Percentiles rank a stretch among this genome's conserved stretches.
Conservation (phyloP, 2,113 vertebrate genomes). For the Stigmatopora argus region DNA sequence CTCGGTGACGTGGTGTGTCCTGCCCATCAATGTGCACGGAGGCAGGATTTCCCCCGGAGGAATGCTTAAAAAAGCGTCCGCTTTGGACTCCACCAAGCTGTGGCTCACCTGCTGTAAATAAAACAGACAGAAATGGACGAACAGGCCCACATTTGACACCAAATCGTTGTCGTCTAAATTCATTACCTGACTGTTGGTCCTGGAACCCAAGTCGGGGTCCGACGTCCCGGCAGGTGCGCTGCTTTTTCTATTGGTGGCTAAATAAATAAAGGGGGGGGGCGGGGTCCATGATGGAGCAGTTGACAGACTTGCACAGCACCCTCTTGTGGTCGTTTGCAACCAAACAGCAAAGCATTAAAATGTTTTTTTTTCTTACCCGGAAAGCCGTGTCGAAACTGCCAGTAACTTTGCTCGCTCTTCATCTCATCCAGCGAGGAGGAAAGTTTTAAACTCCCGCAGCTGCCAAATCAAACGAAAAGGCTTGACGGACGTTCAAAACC, state of each 20-base stretch:
- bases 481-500: too few species aligned
- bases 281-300: neutral
- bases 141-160: too few species aligned
- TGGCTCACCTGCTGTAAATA: slow-evolving; percentile 13
- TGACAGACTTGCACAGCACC: neutral
- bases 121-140: neutral
- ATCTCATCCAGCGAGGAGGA: slow-evolving; percentile 78
- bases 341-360: neutral
- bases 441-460: slow-evolving; percentile 73
- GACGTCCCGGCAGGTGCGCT: slow-evolving; percentile 77
- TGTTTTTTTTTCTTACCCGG: slow-evolving; percentile 47
- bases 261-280: neutral
- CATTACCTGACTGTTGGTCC: slow-evolving; percentile 73
- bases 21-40: slow-evolving; percentile 81
- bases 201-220: slow-evolving; percentile 75
- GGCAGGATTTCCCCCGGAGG: slow-evolving; percentile 79
- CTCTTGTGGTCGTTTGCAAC: neutral
- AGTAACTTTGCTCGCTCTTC: slow-evolving; percentile 66
- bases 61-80: slow-evolving; percentile 70
- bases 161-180: slow-evolving; percentile 41
- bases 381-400: slow-evolving; percentile 70
- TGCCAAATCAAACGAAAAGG: slow-evolving; percentile 39
- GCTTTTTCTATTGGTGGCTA: slow-evolving; percentile 65
- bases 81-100: slow-evolving; percentile 72
- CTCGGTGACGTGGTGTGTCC: slow-evolving; percentile 87